A percentile compares a stretch with the other conserved stretches of the same genome.
Evolutionary conservation across 1,140 invertebrate genomes (phyloP).

Genomic region (Cyclina sinensis): DNA sequence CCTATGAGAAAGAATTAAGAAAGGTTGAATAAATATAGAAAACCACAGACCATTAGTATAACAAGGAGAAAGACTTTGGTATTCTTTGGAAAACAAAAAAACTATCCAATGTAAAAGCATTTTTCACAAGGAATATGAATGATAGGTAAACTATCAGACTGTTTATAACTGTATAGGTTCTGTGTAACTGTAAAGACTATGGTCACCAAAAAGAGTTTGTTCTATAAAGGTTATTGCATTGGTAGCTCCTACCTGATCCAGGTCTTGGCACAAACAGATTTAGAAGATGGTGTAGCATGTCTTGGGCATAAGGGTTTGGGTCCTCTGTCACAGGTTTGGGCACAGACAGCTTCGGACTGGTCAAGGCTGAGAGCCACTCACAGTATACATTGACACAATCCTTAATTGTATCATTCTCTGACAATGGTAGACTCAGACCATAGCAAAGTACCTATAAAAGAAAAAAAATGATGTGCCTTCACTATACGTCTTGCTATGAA

Average conservation of each 20-base stretch:
- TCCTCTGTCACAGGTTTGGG: conserved; percentile 95
- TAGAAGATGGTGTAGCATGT: conserved; percentile 97
- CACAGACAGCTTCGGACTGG: conserved; percentile 90
- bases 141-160: too few relatives aligned
- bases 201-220: too few relatives aligned
- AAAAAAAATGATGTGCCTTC: not conserved
- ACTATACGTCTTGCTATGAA: too few relatives aligned
- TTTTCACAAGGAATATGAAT: too few relatives aligned
- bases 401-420: conserved; percentile 96
- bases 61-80: too few relatives aligned
- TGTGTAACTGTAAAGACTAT: too few relatives aligned
- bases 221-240: too few relatives aligned
- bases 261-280: conserved; percentile 97
- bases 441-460: conserved; percentile 93
- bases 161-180: too few relatives aligned
- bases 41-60: too few relatives aligned
- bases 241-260: conserved; percentile 78
- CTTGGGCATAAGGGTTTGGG: conserved; percentile 96
- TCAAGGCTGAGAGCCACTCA: conserved; percentile 97
- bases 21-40: too few relatives aligned
- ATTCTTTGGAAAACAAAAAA: too few relatives aligned
- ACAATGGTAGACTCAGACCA: conserved; percentile 95
- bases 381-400: conserved; percentile 99
- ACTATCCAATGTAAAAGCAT: too few relatives aligned
- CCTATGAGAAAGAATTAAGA: conserved; percentile 73